These are phyloP conservation scores for Dinoponera quadriceps DNA, from an alignment of 1,140 invertebrate genomes.

Conservation along the genomic window DNA sequence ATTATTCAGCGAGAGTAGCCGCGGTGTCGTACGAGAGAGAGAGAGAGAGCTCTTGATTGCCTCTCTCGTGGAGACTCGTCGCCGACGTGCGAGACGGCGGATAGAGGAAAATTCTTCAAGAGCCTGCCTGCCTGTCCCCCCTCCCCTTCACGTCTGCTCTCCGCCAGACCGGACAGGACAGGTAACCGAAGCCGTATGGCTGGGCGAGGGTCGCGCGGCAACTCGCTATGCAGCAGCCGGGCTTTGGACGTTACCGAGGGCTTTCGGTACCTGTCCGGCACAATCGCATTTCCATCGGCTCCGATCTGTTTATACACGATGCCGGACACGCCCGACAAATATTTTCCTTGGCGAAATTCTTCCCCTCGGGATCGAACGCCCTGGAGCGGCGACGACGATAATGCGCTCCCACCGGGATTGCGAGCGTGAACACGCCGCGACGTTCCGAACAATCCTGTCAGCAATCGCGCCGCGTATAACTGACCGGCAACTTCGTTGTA, in stretches of 20 bases:
- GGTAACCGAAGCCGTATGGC: conserved; percentile 71
- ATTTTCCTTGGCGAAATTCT: conserved; percentile 83
- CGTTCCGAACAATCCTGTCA: conserved; percentile 58
- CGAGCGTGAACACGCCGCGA: conserved; percentile 67
- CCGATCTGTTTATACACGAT: conserved; percentile 84
- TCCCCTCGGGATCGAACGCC: conserved; percentile 59
- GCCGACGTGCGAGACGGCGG: conserved; percentile 25
- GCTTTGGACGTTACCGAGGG: conserved; percentile 16
- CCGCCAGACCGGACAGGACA: background rate
- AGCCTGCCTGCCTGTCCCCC: background rate
- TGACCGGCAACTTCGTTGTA: background rate
- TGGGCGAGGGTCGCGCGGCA: conserved; percentile 66
- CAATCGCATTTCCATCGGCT: conserved; percentile 69
- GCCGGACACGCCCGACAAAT: conserved; percentile 84
- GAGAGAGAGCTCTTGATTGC: conserved; percentile 62
- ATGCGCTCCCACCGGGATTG: conserved; percentile 81
- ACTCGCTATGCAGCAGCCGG: conserved; percentile 52
- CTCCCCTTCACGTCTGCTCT: no score
- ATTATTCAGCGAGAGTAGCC: conserved; percentile 70
- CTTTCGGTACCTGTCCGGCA: conserved; percentile 60
- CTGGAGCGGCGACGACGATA: conserved; percentile 64
- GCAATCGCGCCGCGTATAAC: background rate
- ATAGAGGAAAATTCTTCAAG: conserved; percentile 36
- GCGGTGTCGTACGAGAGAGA: conserved; percentile 68
- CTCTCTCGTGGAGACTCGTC: conserved; percentile 75